phyloP scores from a whole-genome alignment of 2,888 invertebrate genomes.

The Thecophora atra region DNA sequence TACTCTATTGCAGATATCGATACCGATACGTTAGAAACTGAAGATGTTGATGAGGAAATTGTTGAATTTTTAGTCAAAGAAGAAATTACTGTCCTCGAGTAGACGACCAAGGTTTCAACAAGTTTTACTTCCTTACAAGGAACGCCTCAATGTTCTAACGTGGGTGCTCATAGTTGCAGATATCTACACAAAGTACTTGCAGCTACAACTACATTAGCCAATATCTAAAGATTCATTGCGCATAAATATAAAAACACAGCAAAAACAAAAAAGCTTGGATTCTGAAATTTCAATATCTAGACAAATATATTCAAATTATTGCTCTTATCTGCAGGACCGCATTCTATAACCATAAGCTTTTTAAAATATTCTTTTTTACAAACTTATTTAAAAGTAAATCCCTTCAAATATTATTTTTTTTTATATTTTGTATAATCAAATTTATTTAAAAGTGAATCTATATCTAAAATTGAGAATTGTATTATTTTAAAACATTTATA shows the following conservation, averaged over 20 bases:
- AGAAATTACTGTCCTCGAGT: constrained; percentile 84
- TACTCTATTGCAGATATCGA: constrained; percentile 77
- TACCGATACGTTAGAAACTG: constrained; percentile 91
- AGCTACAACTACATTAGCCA: constrained; percentile 9
- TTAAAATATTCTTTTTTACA: background rate
- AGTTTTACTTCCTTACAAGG: background rate
- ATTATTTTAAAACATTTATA: background rate
- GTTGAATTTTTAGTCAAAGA: constrained; percentile 99
- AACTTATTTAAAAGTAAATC: background rate
- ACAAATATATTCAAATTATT: background rate
- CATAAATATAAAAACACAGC: constrained; percentile 19
- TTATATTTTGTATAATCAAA: background rate
- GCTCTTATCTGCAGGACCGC: background rate
- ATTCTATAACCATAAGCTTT: background rate
- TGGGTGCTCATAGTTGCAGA: background rate
- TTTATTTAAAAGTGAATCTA: background rate
- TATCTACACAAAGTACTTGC: background rate
- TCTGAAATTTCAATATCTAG: constrained; percentile 17
- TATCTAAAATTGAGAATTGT: background rate
- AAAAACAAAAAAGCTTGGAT: constrained; percentile 4
- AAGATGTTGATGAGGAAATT: constrained; percentile 93
- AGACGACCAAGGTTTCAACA: constrained; percentile 58
- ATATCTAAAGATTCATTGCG: constrained; percentile 13
- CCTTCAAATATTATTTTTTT: constrained; percentile 6
- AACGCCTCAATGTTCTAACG: background rate